These are phyloP conservation scores for Kryphioiulus occultus DNA, from an alignment of 2,888 invertebrate genomes.

Conservation along the genomic window DNA sequence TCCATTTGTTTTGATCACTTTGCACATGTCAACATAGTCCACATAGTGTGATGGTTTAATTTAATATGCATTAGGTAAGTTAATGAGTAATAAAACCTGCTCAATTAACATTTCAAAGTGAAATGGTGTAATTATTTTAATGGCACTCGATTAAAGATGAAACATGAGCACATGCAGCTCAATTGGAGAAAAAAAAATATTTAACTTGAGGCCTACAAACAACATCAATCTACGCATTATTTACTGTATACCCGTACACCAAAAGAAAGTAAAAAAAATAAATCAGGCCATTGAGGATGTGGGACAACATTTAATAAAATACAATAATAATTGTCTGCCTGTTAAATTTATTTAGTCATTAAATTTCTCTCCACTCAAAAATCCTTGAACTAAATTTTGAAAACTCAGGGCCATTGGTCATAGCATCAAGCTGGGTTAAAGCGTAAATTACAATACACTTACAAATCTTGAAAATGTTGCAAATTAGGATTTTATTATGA, in stretches of 20 bases:
- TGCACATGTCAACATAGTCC: background rate
- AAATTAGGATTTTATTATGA: no score
- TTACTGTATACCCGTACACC: background rate
- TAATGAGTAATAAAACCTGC: background rate
- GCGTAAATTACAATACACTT: background rate
- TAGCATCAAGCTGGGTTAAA: background rate
- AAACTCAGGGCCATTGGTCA: constrained; percentile 1
- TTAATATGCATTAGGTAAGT: background rate
- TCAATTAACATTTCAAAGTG: background rate
- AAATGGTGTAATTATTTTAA: constrained; percentile 1
- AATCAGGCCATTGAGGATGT: constrained; percentile 39
- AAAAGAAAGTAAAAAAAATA: background rate
- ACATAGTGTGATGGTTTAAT: background rate
- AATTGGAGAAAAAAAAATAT: background rate
- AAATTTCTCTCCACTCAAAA: background rate
- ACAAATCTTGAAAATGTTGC: no score
- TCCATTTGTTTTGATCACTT: background rate
- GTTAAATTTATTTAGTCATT: constrained; percentile 13
- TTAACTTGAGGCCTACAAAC: background rate
- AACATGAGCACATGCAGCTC: background rate
- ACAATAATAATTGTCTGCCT: constrained; percentile 29
- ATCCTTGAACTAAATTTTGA: constrained; percentile 32
- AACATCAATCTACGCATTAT: background rate
- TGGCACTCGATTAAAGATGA: background rate
- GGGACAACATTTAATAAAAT: constrained; percentile 21